Conservation (phyloP, 2,888 invertebrate genomes). For the Eretmocerus hayati region DNA sequence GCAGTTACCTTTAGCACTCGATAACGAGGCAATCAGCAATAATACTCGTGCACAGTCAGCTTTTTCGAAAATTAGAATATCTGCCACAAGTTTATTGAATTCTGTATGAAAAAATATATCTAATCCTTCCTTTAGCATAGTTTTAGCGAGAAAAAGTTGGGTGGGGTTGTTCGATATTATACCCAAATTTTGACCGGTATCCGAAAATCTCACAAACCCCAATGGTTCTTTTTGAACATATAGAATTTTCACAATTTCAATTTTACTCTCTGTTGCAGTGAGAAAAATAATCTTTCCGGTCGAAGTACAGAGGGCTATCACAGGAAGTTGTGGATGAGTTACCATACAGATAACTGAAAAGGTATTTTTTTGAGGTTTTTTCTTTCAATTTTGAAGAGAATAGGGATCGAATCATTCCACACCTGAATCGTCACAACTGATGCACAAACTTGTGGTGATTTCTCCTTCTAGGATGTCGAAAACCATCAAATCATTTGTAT, state of each 20-base stretch:
- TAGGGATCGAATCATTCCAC: no score
- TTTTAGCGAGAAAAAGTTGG: slow-evolving; percentile 27
- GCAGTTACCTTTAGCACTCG: no score
- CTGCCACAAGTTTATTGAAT: slow-evolving; percentile 21
- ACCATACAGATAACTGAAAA: slow-evolving; percentile 25
- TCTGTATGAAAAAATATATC: slow-evolving; percentile 6
- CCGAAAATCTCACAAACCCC: slow-evolving; percentile 32
- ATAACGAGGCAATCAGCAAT: no score
- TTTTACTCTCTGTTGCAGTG: slow-evolving; percentile 13
- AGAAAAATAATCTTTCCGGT: slow-evolving; percentile 31
- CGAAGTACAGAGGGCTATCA: slow-evolving; percentile 25
- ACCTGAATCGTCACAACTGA: slow-evolving; percentile 28
- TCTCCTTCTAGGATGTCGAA: slow-evolving; percentile 27
- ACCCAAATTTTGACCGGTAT: slow-evolving; percentile 28
- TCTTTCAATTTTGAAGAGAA: no score
- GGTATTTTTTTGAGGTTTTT: no score
- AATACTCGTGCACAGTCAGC: neutral
- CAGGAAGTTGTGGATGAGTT: slow-evolving; percentile 26
- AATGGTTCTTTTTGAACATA: slow-evolving; percentile 28
- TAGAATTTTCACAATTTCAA: slow-evolving; percentile 23
- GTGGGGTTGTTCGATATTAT: slow-evolving; percentile 20
- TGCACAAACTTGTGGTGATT: neutral
- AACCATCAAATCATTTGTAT: slow-evolving; percentile 24
- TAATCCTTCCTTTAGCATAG: slow-evolving; percentile 3
- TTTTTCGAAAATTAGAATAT: slow-evolving; percentile 32